Percentiles rank a stretch among this genome's conserved stretches.
Conservation (phyloP, 2,888 invertebrate species). For the Apotomis turbidana region DNA sequence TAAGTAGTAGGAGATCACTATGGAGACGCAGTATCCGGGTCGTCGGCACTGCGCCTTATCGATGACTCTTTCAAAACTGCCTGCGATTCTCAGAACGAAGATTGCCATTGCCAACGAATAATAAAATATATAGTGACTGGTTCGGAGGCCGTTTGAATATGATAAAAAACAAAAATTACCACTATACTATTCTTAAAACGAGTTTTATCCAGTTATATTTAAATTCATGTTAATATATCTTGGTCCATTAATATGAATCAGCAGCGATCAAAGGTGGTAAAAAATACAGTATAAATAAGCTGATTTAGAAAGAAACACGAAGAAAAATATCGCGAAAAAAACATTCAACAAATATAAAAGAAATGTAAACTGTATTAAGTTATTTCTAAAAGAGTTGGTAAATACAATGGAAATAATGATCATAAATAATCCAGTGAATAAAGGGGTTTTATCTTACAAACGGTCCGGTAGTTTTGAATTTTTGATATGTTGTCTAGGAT, state of each 20-base stretch:
- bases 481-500: too few relatives aligned
- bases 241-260: background rate
- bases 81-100: constrained; percentile 54
- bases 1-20: constrained; percentile 45
- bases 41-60: constrained; percentile 58
- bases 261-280: background rate
- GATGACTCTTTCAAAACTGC: constrained; percentile 54
- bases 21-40: constrained; percentile 66
- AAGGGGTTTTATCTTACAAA: too few relatives aligned
- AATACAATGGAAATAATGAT: constrained; percentile 54
- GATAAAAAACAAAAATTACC: constrained; percentile 35
- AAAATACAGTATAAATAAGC: background rate
- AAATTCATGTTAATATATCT: constrained; percentile 17
- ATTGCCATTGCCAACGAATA: constrained; percentile 48
- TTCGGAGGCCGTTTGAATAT: constrained; percentile 49
- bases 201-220: constrained; percentile 23
- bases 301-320: background rate
- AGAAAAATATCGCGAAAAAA: background rate
- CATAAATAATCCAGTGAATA: constrained; percentile 45
- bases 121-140: constrained; percentile 47
- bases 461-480: too few relatives aligned
- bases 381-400: constrained; percentile 54
- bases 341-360: constrained; percentile 40
- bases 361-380: constrained; percentile 50
- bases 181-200: constrained; percentile 29